Base-by-base conservation (phyloP, 2,888 invertebrate species). In the Dryadula phaetusa region DNA sequence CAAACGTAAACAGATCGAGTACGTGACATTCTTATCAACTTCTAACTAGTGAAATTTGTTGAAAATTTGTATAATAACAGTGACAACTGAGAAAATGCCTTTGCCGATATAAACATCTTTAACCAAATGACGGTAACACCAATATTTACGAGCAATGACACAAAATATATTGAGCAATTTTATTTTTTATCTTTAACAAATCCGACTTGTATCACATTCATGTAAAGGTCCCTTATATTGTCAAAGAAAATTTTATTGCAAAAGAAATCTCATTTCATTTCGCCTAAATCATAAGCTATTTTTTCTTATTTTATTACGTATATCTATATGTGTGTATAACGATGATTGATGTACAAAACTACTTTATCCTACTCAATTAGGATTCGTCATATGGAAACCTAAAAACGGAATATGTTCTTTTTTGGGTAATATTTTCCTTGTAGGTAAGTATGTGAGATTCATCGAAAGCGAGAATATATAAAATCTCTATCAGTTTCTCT, bases 201-300 rank as follows among this genome's bases (percentile, higher is more conserved):
- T 53, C 32, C 20, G 44, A 63, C n/a, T 63, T 52, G 44, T 53
- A 42, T 63, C 20, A 62, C 34, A 61, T 61, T 32, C 34, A 28
- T 28, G 53, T 20, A 53, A 53, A 53, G 53, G 42, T 28, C 37
- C 37, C 53, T 32, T 42, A 53, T 63, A 63, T 63, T 53, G 53
- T 53, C 53, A 32, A 42, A 53, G 53, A 53, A 53, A 20, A 40
- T 44, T 54, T 63, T 63, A 56, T 56, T 56, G 56, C 22, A 40
- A 40, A 10, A 22, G 22, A 56, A 56, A 56, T 25, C 6, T 40
- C 56, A 25, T 56, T 56, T 16, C 56, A 25, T 40, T 40, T 40
- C 37, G 22, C 4, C 40, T 22, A n/a, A 40, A 40, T 56, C 22
- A 40, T 56, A 40, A 16, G 56, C 25, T 25, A 40, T 56, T 37